Conservation (phyloP, 2,888 invertebrate species). For the Drosophila limbata region DNA sequence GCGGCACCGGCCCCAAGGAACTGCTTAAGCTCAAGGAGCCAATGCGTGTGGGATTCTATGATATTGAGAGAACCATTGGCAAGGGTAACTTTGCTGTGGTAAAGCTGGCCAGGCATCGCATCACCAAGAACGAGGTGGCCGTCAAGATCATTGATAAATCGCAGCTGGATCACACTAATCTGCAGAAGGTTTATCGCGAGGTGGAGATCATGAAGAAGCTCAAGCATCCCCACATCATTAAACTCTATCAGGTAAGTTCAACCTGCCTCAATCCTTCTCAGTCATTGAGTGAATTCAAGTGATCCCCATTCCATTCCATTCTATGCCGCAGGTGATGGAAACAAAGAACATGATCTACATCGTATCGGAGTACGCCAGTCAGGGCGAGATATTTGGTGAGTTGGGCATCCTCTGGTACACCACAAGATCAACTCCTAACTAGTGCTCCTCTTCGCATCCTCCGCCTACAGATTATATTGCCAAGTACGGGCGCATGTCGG, state of each 20-base stretch:
- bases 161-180: slow-evolving; percentile 94
- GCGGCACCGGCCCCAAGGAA: slow-evolving; percentile 66
- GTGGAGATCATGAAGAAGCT: slow-evolving; percentile 98
- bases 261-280: not conserved
- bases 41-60: slow-evolving; percentile 98
- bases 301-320: not conserved
- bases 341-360: slow-evolving; percentile 99
- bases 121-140: slow-evolving; percentile 99
- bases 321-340: slow-evolving; percentile 95
- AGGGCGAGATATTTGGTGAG: slow-evolving; percentile 99
- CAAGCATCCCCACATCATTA: slow-evolving; percentile 99
- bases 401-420: not conserved
- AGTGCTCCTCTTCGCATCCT: not conserved
- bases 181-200: slow-evolving; percentile 98
- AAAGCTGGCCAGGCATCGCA: slow-evolving; percentile 98
- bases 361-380: slow-evolving; percentile 98
- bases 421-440: not conserved
- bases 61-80: slow-evolving; percentile 98
- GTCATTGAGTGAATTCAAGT: not conserved
- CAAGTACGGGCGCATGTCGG: slow-evolving; percentile 96
- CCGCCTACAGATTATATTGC: slow-evolving; percentile 92
- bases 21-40: slow-evolving; percentile 87
- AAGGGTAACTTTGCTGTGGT: slow-evolving; percentile 99
- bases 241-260: slow-evolving; percentile 93
- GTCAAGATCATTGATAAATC: slow-evolving; percentile 98